Base-by-base conservation (phyloP, 1,140 invertebrate species). In the Radopholus similis region DNA sequence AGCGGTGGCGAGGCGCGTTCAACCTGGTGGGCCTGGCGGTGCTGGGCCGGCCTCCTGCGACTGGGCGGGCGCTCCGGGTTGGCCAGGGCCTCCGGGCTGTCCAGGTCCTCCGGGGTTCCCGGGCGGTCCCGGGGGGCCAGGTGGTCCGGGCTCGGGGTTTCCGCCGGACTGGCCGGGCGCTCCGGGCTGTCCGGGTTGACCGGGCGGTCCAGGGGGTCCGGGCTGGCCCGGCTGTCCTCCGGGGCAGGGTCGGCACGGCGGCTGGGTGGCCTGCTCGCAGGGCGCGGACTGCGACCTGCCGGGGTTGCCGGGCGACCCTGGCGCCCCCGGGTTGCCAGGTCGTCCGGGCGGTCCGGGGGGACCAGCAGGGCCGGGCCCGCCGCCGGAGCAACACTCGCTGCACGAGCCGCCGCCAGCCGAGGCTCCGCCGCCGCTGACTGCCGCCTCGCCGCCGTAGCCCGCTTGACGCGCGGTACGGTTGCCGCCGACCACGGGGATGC, bases 401-500 rank as follows among this genome's bases (percentile, higher is more conserved):
- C 71, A 75, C 11, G 74, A 59, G 21, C 66, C 63, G 47, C 60
- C 64, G 69, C 58, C 62, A 13, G 63, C 64, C 51, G 73, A 73
- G 35, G 63, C 74, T 37, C 68, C 72, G 11, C 62, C 77, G 32
- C 54, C 56, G 28, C 63, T 47, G 11, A 67, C 66, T 9, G 28
- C 38, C 28, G 70, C 76, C 21, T 73, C 73, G 6, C 68, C 70
- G 13, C 40, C 35, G 9, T 68, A 75, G 2, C 38, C 76, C 18
- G 77, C 73, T 71, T 78, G 78, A 79, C 77, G 78, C 13, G 74
- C 66, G 30, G 77, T 78, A 60, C 73, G 73, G 37, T 78, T 78
- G 42, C 64, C 68, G 26, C 53, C 66, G 37, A 64, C 64, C 47
- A 79, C 56, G 8, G 80, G 80, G 40, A 80, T 72, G 42, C 64